Conservation (phyloP, 2,888 invertebrate genomes). For the Geophilus truncorum region DNA sequence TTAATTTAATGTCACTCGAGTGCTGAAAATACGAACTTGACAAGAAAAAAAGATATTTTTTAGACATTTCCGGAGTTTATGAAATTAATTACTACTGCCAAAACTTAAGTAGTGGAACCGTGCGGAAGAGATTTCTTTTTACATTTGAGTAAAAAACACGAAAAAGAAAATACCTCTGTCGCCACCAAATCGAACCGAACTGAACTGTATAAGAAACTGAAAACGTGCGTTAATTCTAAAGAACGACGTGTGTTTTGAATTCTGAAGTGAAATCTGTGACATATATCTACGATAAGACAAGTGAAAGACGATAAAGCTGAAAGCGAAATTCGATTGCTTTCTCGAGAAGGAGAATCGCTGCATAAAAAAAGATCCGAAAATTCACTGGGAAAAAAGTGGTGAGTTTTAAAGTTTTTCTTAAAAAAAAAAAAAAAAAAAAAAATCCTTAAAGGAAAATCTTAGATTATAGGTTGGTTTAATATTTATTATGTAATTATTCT, state of each 20-base stretch:
- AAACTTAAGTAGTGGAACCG: neutral
- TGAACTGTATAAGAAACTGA: too few species aligned
- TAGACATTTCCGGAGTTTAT: neutral
- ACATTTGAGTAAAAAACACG: too few species aligned
- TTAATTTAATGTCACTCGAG: neutral
- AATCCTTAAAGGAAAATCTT: too few species aligned
- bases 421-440: neutral
- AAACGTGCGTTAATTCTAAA: conserved; percentile 1
- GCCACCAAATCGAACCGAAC: too few species aligned
- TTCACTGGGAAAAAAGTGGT: neutral
- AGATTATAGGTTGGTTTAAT: too few species aligned
- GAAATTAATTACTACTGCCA: neutral
- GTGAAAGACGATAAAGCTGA: neutral
- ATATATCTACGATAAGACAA: neutral
- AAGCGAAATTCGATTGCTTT: neutral
- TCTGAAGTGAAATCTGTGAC: neutral
- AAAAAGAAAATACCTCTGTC: too few species aligned
- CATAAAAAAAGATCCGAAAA: neutral
- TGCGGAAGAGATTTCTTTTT: neutral
- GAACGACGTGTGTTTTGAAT: conserved; percentile 1
- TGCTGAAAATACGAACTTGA: neutral
- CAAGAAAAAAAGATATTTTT: too few species aligned
- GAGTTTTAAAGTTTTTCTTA: neutral
- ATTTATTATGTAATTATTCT: neutral
- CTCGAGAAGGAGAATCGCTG: neutral